Percentiles rank a stretch among this genome's conserved stretches.
Conservation (phyloP, 64 coral and sea anemone species). For the Acropora yongei region DNA sequence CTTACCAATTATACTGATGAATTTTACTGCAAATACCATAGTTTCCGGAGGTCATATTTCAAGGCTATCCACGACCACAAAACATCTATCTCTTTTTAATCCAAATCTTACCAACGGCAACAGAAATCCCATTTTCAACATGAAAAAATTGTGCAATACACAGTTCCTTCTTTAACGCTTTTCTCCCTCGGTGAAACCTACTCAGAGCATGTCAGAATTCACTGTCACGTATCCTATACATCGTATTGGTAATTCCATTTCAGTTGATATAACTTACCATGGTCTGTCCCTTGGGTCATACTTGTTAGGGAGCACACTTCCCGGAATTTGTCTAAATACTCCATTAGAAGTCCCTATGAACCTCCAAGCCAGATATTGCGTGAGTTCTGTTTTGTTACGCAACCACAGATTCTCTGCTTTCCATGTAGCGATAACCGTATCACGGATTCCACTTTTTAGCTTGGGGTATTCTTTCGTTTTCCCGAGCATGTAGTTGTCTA, state of each 20-base stretch:
- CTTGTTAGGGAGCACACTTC: conserved; percentile 16
- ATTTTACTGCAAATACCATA: too few species aligned
- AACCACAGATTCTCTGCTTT: conserved; percentile 56
- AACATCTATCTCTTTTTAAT: too few species aligned
- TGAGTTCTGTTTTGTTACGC: conserved; percentile 18
- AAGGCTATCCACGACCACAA: too few species aligned
- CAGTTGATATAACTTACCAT: conserved; percentile 42
- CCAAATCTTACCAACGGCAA: too few species aligned
- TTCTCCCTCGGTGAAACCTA: too few species aligned
- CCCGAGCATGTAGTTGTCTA: conserved; percentile 42
- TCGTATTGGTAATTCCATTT: not conserved
- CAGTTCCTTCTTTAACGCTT: too few species aligned
- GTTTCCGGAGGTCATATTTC: too few species aligned
- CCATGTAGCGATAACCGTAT: conserved; percentile 61
- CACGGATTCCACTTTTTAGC: conserved; percentile 47
- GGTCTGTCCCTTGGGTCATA: conserved; percentile 64
- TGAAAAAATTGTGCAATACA: too few species aligned
- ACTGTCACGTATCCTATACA: too few species aligned
- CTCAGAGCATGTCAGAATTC: too few species aligned
- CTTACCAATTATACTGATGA: too few species aligned
- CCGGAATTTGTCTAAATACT: conserved; percentile 65
- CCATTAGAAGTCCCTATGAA: conserved; percentile 73
- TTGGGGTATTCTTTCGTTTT: not conserved
- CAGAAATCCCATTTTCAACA: too few species aligned
- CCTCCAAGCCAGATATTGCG: conserved; percentile 53